These are phyloP conservation scores for Alviniconcha marisindica DNA, from an alignment of 1,140 invertebrate genomes.

Conservation along the genomic window DNA sequence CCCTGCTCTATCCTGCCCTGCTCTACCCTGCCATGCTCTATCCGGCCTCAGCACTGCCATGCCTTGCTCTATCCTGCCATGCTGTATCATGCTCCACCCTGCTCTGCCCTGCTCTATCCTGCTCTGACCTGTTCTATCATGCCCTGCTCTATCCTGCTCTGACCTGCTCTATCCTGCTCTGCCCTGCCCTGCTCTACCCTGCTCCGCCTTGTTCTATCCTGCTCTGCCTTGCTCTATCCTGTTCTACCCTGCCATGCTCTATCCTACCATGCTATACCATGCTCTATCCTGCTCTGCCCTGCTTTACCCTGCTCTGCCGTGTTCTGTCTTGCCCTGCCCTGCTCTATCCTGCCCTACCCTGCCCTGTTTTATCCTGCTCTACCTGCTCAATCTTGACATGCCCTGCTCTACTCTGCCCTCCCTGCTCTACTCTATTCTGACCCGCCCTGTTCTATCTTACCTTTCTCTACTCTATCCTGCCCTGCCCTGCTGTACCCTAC, in stretches of 20 bases:
- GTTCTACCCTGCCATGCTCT: conserved; percentile 28
- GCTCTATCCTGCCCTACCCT: conserved; percentile 28
- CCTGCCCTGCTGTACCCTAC: too few relatives aligned
- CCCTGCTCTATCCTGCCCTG: conserved; percentile 36
- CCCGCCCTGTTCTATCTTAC: too few relatives aligned
- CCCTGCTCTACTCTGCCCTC: conserved; percentile 25
- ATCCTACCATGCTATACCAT: conserved; percentile 11
- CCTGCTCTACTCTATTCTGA: not conserved
- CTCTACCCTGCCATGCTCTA: conserved; percentile 5
- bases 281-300: conserved; percentile 26
- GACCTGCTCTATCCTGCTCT: conserved; percentile 33
- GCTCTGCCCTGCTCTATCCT: conserved; percentile 31
- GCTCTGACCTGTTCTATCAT: not conserved
- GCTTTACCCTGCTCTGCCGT: conserved; percentile 27
- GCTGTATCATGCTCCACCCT: conserved; percentile 27
- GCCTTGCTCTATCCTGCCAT: conserved; percentile 27
- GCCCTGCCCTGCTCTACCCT: conserved; percentile 32
- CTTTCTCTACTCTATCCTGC: too few relatives aligned
- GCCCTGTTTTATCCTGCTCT: conserved; percentile 31
- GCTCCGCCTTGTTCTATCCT: conserved; percentile 31
- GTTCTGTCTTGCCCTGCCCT: conserved; percentile 29
- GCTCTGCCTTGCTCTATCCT: conserved; percentile 32
- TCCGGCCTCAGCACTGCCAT: not conserved
- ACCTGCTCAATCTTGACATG: conserved; percentile 16
- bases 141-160: conserved; percentile 13